Evolutionary conservation across 2,888 invertebrate genomes (phyloP).

Genomic region (Watsonalla cultraria): DNA sequence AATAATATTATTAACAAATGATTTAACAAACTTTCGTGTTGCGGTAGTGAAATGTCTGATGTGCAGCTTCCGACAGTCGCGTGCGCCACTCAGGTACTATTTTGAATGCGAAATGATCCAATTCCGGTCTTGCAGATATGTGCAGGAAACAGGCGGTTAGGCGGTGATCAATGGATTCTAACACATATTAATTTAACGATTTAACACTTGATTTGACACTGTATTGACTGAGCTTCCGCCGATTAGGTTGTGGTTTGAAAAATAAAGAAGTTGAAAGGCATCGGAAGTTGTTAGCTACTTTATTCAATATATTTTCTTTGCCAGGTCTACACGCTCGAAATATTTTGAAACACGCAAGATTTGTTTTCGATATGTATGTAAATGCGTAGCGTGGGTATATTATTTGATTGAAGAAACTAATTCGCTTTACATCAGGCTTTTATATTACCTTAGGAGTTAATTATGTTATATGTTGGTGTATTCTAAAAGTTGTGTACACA

Average conservation of each 20-base stretch:
- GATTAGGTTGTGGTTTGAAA: slow-evolving; percentile 23
- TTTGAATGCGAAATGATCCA: slow-evolving; percentile 41
- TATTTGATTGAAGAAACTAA: no score
- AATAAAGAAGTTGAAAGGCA: neutral
- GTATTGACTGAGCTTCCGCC: slow-evolving; percentile 40
- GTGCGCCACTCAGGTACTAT: slow-evolving; percentile 37
- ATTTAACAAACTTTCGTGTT: neutral
- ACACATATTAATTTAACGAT: slow-evolving; percentile 24
- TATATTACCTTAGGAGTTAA: no score
- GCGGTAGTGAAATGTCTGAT: slow-evolving; percentile 28
- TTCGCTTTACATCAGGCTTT: no score
- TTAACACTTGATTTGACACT: slow-evolving; percentile 22
- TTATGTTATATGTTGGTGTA: no score
- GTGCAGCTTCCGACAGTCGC: slow-evolving; percentile 49
- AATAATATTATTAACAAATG: neutral
- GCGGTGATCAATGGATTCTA: slow-evolving; percentile 36
- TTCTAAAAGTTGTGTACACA: no score
- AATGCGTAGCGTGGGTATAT: no score
- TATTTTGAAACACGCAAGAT: neutral
- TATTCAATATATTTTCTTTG: neutral
- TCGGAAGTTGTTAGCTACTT: slow-evolving; percentile 15
- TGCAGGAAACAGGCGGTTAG: slow-evolving; percentile 40
- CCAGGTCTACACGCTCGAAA: neutral
- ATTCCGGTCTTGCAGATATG: slow-evolving; percentile 37
- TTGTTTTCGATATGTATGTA: neutral